Percentiles rank a stretch among this genome's conserved stretches.
Evolutionary conservation across 2,888 invertebrate species (phyloP).

Genomic region (Cantharis rufa): DNA sequence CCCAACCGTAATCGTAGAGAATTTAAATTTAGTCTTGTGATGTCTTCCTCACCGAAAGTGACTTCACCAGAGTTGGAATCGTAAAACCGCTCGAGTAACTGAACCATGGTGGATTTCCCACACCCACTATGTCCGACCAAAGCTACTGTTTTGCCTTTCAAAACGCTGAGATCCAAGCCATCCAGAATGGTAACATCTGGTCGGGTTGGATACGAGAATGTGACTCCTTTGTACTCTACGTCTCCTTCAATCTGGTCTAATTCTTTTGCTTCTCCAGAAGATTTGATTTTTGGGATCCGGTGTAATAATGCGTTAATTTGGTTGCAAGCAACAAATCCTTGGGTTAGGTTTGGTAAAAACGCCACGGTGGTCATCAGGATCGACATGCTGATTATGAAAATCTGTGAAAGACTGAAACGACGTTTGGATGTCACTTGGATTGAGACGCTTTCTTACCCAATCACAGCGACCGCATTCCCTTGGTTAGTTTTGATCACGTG

Average conservation of each 20-base stretch:
- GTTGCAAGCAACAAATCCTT: constrained; percentile 73
- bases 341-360: constrained; percentile 81
- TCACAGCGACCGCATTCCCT: constrained; percentile 63
- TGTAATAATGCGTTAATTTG: constrained; percentile 68
- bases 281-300: constrained; percentile 65
- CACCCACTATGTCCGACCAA: constrained; percentile 75
- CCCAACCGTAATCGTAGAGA: constrained; percentile 75
- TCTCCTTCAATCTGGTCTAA: constrained; percentile 61
- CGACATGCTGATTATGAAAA: constrained; percentile 70
- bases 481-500: constrained; percentile 64
- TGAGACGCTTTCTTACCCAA: constrained; percentile 65
- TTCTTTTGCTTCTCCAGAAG: constrained; percentile 30
- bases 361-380: constrained; percentile 68
- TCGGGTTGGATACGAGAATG: constrained; percentile 80
- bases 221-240: constrained; percentile 62
- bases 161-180: constrained; percentile 68
- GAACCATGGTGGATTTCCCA: constrained; percentile 79
- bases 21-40: constrained; percentile 41
- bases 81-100: constrained; percentile 75
- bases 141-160: constrained; percentile 76
- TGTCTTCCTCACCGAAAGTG: constrained; percentile 50
- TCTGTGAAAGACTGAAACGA: constrained; percentile 68
- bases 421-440: neutral
- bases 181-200: constrained; percentile 68
- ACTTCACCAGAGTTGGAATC: constrained; percentile 70